phyloP scores from a whole-genome alignment of 2,888 invertebrate species.

The Monoplex corrugatus region DNA sequence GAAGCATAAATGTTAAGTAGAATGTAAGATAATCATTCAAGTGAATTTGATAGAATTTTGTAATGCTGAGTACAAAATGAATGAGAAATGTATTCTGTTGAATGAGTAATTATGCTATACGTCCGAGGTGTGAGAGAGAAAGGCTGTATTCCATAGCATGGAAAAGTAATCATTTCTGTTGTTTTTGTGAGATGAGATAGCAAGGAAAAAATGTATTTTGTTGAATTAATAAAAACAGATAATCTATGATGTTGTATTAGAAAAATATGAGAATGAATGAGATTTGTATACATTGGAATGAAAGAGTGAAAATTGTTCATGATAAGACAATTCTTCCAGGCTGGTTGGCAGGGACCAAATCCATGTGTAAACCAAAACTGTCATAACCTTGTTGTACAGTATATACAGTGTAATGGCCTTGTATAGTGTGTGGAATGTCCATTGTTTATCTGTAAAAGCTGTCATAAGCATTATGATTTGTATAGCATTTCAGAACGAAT shows the following conservation, averaged over 20 bases:
- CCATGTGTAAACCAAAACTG: slow-evolving; percentile 26
- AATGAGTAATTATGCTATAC: too few species aligned
- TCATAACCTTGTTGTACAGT: neutral
- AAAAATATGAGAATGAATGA: too few species aligned
- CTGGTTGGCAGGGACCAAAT: slow-evolving; percentile 35
- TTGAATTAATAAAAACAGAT: neutral
- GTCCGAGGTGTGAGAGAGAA: too few species aligned
- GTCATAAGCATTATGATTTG: slow-evolving; percentile 18
- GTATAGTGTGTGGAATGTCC: neutral
- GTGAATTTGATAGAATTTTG: too few species aligned
- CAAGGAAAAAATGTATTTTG: neutral
- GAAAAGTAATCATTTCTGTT: neutral
- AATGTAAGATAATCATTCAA: too few species aligned
- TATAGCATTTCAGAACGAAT: too few species aligned
- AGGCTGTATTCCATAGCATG: too few species aligned
- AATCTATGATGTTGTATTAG: too few species aligned
- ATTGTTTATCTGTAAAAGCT: neutral
- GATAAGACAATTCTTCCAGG: neutral
- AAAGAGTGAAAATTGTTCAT: neutral
- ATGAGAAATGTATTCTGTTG: too few species aligned
- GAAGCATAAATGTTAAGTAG: too few species aligned
- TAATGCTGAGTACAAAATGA: too few species aligned
- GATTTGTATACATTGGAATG: neutral
- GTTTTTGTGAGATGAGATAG: neutral
- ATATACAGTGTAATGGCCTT: neutral